These are phyloP conservation scores for Biston betularia DNA, from an alignment of 2,888 invertebrate genomes.

Conservation along the genomic window DNA sequence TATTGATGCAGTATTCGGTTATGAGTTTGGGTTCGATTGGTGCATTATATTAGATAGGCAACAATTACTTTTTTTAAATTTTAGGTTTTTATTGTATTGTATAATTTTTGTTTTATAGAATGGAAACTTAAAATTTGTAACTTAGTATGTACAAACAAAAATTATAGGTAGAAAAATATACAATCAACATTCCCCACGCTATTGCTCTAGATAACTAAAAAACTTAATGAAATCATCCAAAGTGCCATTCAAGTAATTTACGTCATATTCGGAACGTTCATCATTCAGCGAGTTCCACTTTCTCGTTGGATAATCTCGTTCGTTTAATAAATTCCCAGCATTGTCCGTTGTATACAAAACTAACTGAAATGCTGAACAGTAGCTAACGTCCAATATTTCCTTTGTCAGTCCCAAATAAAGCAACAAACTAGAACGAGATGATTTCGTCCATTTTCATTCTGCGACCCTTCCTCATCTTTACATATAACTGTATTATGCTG, in stretches of 20 bases:
- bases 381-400: neutral
- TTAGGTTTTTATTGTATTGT: too few relatives aligned
- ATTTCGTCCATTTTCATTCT: neutral
- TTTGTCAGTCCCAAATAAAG: constrained; percentile 5
- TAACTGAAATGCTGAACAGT: constrained; percentile 31
- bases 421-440: neutral
- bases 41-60: too few relatives aligned
- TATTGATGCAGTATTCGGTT: too few relatives aligned
- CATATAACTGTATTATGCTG: too few relatives aligned
- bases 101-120: too few relatives aligned
- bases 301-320: constrained; percentile 30
- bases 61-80: too few relatives aligned
- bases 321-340: constrained; percentile 34
- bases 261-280: constrained; percentile 1
- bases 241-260: neutral
- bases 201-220: neutral
- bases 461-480: too few relatives aligned
- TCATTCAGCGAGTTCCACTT: constrained; percentile 11
- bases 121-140: too few relatives aligned
- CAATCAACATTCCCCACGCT: neutral
- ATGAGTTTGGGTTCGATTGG: too few relatives aligned
- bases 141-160: too few relatives aligned
- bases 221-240: neutral
- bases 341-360: constrained; percentile 36
- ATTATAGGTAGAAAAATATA: too few relatives aligned